Percentiles rank a stretch among this genome's conserved stretches.
These are phyloP conservation scores for Sciurus niger DNA, from an alignment of 2,113 vertebrate species.

Conservation along the genomic window DNA sequence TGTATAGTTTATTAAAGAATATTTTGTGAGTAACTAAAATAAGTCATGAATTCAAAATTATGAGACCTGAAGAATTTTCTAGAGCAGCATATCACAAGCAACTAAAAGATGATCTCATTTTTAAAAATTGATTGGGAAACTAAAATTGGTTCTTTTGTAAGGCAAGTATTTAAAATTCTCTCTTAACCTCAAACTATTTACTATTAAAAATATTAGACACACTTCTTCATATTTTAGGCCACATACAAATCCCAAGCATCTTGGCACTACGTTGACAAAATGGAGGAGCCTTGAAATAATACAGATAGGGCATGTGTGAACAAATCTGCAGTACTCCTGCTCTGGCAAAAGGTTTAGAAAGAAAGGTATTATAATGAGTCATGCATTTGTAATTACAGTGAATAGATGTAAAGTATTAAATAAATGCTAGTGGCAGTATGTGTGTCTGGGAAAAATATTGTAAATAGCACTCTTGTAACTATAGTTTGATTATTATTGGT, in stretches of 20 bases:
- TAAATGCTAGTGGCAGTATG: background rate
- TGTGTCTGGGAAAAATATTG: background rate
- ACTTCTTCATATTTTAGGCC: constrained; percentile 96
- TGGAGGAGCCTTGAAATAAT: constrained; percentile 96
- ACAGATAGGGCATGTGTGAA: constrained; percentile 93
- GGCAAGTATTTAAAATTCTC: constrained; percentile 28
- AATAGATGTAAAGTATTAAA: background rate
- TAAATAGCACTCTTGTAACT: background rate
- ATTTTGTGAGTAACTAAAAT: background rate
- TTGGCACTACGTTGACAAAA: constrained; percentile 96
- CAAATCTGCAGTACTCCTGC: constrained; percentile 96
- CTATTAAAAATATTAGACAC: constrained; percentile 30
- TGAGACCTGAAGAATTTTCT: constrained; percentile 24
- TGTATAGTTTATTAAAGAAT: background rate
- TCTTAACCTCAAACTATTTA: constrained; percentile 27
- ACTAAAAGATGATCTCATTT: background rate
- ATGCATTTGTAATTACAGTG: constrained; percentile 65
- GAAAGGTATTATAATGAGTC: constrained; percentile 79
- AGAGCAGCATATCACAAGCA: background rate
- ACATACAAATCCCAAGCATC: constrained; percentile 95
- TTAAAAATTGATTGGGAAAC: constrained; percentile 13
- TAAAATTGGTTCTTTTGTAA: constrained; percentile 51
- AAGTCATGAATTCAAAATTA: background rate
- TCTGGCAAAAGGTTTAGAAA: constrained; percentile 91
- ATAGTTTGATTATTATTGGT: background rate